Conservation (phyloP, 2,888 invertebrate genomes). For the Pheosia gnoma region DNA sequence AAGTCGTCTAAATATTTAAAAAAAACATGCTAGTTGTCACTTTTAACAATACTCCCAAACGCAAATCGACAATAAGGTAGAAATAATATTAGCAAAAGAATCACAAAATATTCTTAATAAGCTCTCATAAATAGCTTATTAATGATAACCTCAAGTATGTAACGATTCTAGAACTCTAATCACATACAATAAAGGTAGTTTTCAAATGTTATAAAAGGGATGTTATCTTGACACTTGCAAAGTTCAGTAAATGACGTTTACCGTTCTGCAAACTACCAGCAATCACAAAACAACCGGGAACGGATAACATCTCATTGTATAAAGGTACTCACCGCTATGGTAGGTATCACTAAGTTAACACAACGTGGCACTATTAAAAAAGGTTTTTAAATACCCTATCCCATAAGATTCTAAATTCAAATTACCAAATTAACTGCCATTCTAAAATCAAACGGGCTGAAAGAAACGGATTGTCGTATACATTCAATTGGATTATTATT, state of each 20-base stretch:
- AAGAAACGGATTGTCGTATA: background rate
- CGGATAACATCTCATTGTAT: slow-evolving; percentile 1
- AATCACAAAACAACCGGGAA: slow-evolving; percentile 5
- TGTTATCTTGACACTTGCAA: slow-evolving; percentile 32
- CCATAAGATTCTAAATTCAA: background rate
- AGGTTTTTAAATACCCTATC: background rate
- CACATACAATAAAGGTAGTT: background rate
- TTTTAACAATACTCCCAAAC: too few species aligned
- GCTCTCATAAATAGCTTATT: background rate
- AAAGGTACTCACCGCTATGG: slow-evolving; percentile 16
- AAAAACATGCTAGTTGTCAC: too few species aligned
- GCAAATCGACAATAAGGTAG: too few species aligned
- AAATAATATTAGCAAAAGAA: too few species aligned
- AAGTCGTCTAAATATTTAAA: too few species aligned
- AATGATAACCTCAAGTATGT: background rate
- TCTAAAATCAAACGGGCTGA: background rate
- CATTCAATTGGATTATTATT: background rate
- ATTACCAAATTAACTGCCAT: background rate
- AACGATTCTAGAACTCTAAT: background rate
- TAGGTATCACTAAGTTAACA: background rate
- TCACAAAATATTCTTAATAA: too few species aligned
- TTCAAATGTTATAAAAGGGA: slow-evolving; percentile 8
- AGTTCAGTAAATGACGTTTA: slow-evolving; percentile 23
- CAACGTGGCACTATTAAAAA: background rate
- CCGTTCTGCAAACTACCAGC: slow-evolving; percentile 20